phyloP scores from a whole-genome alignment of 2,797 vertebrate species.

The Eurystomus glaucurus region DNA sequence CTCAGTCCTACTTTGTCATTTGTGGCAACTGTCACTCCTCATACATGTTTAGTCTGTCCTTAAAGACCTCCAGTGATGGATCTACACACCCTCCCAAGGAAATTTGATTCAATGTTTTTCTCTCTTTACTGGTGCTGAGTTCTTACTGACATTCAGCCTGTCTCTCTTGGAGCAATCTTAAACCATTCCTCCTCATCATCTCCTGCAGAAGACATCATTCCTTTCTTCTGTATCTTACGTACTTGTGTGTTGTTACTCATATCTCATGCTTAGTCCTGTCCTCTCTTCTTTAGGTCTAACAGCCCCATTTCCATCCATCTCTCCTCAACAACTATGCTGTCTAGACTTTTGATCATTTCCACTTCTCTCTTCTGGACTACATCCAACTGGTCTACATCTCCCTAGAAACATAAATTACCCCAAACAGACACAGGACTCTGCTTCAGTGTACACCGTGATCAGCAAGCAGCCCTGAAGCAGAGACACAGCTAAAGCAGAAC shows the following conservation, averaged over 20 bases:
- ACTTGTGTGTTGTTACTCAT: background rate
- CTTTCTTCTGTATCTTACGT: background rate
- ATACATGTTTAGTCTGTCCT: background rate
- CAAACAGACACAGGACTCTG: background rate
- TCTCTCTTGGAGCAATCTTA: background rate
- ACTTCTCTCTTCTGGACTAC: background rate
- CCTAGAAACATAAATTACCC: background rate
- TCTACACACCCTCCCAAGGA: background rate
- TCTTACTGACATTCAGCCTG: background rate
- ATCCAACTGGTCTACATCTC: background rate
- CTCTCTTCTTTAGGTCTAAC: background rate
- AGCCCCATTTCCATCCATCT: background rate
- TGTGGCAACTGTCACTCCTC: constrained; percentile 37
- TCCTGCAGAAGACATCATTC: background rate
- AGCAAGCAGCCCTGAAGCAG: background rate
- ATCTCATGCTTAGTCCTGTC: background rate
- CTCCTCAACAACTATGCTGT: background rate
- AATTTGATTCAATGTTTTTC: background rate
- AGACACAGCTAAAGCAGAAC: background rate
- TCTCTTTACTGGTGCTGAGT: background rate
- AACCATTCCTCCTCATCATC: background rate
- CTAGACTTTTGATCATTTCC: background rate
- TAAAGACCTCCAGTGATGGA: constrained; percentile 2
- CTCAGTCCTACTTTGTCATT: background rate
- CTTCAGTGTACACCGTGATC: background rate